A percentile compares a stretch with the other conserved stretches of the same genome.
Evolutionary conservation across 1,140 invertebrate genomes (phyloP).

Genomic region (Wasmannia auropunctata): DNA sequence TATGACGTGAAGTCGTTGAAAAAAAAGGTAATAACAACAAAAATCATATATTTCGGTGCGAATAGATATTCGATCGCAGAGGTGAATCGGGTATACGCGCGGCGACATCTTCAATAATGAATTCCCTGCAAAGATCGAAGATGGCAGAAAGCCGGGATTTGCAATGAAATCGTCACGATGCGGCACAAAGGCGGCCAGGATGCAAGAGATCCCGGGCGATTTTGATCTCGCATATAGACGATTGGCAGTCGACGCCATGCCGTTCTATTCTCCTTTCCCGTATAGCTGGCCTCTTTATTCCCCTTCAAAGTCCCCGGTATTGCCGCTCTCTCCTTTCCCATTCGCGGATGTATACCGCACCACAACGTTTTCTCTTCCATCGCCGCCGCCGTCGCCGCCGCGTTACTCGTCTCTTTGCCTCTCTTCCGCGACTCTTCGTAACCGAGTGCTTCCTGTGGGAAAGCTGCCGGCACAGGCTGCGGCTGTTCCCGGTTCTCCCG

Average conservation of each 20-base stretch:
- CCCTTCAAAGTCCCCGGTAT: slow-evolving; percentile 40
- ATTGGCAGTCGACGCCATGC: slow-evolving; percentile 33
- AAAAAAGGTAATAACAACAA: background rate
- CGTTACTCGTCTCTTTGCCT: slow-evolving; percentile 26
- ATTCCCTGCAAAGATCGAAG: slow-evolving; percentile 29
- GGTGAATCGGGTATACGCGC: background rate
- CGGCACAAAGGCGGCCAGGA: slow-evolving; percentile 54
- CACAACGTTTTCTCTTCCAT: slow-evolving; percentile 27
- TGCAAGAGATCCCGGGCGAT: slow-evolving; percentile 38
- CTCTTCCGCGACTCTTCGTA: slow-evolving; percentile 64
- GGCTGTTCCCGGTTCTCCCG: slow-evolving; percentile 39
- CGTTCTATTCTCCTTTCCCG: background rate
- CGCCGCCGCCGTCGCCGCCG: background rate
- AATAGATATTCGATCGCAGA: background rate
- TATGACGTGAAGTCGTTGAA: background rate
- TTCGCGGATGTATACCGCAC: slow-evolving; percentile 19
- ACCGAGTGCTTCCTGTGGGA: slow-evolving; percentile 71
- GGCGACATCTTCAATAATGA: slow-evolving; percentile 13
- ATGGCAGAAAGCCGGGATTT: slow-evolving; percentile 42
- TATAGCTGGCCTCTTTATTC: slow-evolving; percentile 41
- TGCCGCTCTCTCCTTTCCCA: slow-evolving; percentile 31
- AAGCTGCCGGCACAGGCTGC: slow-evolving; percentile 50
- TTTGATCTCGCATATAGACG: slow-evolving; percentile 27
- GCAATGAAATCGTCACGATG: slow-evolving; percentile 55
- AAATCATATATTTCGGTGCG: background rate